These are phyloP conservation scores for Zophobas morio DNA, from an alignment of 1,140 invertebrate genomes.

Conservation along the genomic window DNA sequence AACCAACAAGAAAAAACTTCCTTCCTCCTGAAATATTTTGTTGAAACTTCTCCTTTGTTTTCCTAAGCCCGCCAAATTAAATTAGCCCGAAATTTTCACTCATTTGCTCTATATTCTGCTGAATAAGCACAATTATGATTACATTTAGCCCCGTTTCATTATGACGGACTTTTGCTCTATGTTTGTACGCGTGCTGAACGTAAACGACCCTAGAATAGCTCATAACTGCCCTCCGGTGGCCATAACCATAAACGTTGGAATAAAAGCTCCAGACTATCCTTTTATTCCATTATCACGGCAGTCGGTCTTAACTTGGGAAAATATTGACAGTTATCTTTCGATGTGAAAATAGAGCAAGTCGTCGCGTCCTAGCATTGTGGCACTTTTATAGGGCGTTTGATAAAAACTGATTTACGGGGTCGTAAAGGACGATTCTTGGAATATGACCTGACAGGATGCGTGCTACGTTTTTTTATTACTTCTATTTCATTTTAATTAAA, in stretches of 20 bases:
- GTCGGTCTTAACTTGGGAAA: conserved; percentile 11
- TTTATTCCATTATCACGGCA: conserved; percentile 45
- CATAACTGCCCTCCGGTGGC: conserved; percentile 38
- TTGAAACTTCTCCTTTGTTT: background rate
- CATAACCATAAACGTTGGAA: conserved; percentile 50
- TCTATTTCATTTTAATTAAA: conserved; percentile 39
- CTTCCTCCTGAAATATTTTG: too few species aligned
- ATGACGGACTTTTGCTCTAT: conserved; percentile 14
- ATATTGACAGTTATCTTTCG: conserved; percentile 50
- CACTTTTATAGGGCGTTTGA: conserved; percentile 5
- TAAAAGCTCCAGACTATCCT: conserved; percentile 37
- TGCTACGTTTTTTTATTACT: conserved; percentile 34
- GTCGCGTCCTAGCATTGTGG: background rate
- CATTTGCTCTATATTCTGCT: background rate
- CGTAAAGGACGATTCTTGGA: conserved; percentile 27
- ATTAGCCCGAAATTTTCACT: background rate
- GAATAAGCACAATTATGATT: conserved; percentile 5
- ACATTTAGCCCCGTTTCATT: conserved; percentile 43
- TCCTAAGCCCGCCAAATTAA: background rate
- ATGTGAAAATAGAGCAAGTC: background rate
- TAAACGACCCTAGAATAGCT: conserved; percentile 48
- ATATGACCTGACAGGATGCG: conserved; percentile 36
- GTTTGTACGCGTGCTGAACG: conserved; percentile 41
- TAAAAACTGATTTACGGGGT: conserved; percentile 40
- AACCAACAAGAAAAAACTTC: too few species aligned